A percentile compares a stretch with the other conserved stretches of the same genome.
Evolutionary conservation across 2,113 vertebrate genomes (phyloP).

Genomic region (Micronycteris hirsuta): DNA sequence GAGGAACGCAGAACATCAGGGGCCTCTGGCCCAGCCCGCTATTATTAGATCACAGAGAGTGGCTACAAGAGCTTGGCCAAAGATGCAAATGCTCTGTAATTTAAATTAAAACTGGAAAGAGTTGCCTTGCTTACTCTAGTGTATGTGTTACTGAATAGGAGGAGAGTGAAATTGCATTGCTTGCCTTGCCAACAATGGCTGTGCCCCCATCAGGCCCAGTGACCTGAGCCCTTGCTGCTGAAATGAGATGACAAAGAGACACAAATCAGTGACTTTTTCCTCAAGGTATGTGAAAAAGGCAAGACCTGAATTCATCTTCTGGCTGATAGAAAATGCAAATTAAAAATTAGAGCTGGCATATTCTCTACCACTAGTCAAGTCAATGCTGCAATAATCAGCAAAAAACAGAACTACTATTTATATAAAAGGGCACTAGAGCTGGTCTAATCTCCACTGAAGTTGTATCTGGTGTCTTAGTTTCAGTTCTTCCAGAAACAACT

Average conservation of each 20-base stretch:
- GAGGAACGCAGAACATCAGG: background rate
- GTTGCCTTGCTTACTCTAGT: background rate
- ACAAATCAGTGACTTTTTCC: slow-evolving; percentile 35
- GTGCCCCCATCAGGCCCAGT: background rate
- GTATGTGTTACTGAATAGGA: background rate
- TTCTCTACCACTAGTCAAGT: background rate
- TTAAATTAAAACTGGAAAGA: background rate
- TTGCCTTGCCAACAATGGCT: background rate
- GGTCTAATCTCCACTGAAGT: background rate
- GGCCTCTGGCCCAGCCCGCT: background rate
- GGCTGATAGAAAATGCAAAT: slow-evolving; percentile 69
- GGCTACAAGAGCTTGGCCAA: background rate
- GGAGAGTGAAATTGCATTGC: background rate
- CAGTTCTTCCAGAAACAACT: background rate
- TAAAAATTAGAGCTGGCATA: slow-evolving; percentile 51
- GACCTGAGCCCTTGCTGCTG: slow-evolving; percentile 43
- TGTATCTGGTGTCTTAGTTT: background rate
- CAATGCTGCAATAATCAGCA: background rate
- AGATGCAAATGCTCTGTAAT: background rate
- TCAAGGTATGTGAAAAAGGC: slow-evolving; percentile 18
- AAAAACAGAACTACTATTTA: background rate
- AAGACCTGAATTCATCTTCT: slow-evolving; percentile 51
- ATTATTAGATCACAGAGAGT: background rate
- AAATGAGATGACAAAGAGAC: slow-evolving; percentile 54
- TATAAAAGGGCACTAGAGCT: slow-evolving; percentile 22